Evolutionary conservation across 2,797 vertebrate genomes (phyloP).

Genomic region (Bradypodion ventrale): DNA sequence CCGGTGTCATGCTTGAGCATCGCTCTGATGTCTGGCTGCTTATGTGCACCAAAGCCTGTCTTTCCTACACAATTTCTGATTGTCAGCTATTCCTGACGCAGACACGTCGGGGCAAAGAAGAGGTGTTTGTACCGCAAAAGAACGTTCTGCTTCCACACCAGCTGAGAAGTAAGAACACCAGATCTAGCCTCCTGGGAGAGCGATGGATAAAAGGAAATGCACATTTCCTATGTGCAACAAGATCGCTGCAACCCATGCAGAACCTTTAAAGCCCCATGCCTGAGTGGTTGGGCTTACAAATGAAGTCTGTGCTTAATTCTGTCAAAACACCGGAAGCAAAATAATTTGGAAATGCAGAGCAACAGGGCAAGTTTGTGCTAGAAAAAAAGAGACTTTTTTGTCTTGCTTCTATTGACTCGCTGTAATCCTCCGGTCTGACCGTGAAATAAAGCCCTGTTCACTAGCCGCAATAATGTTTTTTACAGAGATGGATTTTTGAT

Average conservation of each 20-base stretch:
- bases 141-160: background rate
- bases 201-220: background rate
- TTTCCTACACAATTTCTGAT: background rate
- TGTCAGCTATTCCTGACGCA: background rate
- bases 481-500: slow-evolving; percentile 56
- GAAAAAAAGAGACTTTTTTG: too few relatives aligned
- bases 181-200: too few relatives aligned
- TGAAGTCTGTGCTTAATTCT: too few relatives aligned
- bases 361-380: too few relatives aligned
- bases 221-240: background rate
- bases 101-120: background rate
- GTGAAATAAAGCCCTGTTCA: slow-evolving; percentile 37
- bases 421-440: too few relatives aligned
- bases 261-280: too few relatives aligned
- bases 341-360: too few relatives aligned
- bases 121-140: background rate
- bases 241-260: too few relatives aligned
- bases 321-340: too few relatives aligned
- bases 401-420: too few relatives aligned
- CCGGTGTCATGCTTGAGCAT: slow-evolving; percentile 39
- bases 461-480: slow-evolving; percentile 74
- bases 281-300: too few relatives aligned
- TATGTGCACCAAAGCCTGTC: background rate
- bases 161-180: background rate
- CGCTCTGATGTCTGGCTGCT: slow-evolving; percentile 44